Percentiles rank a stretch among this genome's conserved stretches.
Evolutionary conservation across 2,888 invertebrate genomes (phyloP).

Genomic region (Hirtodrosophila confusa): DNA sequence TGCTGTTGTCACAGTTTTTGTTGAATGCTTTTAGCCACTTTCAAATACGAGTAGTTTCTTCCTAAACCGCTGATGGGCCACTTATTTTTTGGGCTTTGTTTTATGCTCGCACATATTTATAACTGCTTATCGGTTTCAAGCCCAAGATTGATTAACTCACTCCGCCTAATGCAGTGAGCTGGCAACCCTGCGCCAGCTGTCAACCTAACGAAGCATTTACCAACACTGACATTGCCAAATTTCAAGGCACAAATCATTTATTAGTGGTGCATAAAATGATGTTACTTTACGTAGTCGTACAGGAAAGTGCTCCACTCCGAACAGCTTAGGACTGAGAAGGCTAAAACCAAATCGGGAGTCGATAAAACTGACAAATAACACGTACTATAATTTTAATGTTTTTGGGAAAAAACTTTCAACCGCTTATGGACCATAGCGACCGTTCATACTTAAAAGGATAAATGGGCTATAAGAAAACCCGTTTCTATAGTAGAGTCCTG

Average conservation of each 20-base stretch:
- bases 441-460: no score
- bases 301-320: no score
- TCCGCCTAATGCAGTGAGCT: not conserved
- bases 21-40: slow-evolving; percentile 29
- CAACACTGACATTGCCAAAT: slow-evolving; percentile 8
- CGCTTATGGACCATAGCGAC: not conserved
- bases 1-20: slow-evolving; percentile 38
- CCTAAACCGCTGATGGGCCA: slow-evolving; percentile 27
- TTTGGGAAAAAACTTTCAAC: no score
- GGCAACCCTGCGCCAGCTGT: slow-evolving; percentile 5
- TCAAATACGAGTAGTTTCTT: slow-evolving; percentile 33
- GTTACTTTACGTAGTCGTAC: not conserved
- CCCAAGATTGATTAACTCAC: slow-evolving; percentile 42
- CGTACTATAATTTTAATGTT: no score
- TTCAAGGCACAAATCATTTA: slow-evolving; percentile 3
- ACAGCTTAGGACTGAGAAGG: no score
- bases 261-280: no score
- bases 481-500: no score
- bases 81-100: slow-evolving; percentile 18
- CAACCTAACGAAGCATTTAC: slow-evolving; percentile 12
- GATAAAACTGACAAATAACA: not conserved
- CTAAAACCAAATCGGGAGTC: no score
- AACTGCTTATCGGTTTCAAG: slow-evolving; percentile 42
- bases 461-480: no score
- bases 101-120: slow-evolving; percentile 41